Evolutionary conservation across 30 jellyfish, hydroid and myxozoan species (phyloP), one percentile per base, ranked within the genome.

Genomic region (Cassiopea andromeda): DNA sequence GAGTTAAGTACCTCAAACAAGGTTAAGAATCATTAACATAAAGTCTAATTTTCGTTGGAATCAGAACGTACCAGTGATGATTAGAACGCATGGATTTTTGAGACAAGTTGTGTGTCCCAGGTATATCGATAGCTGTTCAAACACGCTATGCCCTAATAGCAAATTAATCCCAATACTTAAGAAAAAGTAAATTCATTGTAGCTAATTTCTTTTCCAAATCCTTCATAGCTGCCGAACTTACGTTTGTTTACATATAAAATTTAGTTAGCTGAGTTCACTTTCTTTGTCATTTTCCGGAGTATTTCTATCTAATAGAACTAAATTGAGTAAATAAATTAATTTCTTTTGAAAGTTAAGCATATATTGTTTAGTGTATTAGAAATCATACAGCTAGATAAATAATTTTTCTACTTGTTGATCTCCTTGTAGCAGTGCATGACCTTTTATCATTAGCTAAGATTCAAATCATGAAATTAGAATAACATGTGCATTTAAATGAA

Each of bases 51-150:
- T n/a, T n/a, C n/a, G n/a, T n/a, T n/a, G n/a, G n/a, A n/a, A n/a
- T n/a, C n/a, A 50, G 64, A 50, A 50, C 9, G 5, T 50, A 2
- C 9, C 64, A 50, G 9, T 9, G 64, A 50, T 5, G 64, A 9
- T 9, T 2, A 9, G 8, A 50, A 5, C 64, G 9, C 9, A 50
- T 9, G 5, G 64, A 2, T 2, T 9, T 50, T 9, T 2, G 9
- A 50, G 9, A 5, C 5, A 50, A 50, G 9, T 2, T 50, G 7
- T 66, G 44, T 3, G 46, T 43, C 49, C 7, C 27, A 48, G 48
- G 49, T 81, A 54, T 81, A 73, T 17, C 69, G 44, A 60, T 66
- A 81, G 90, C 90, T 81, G 90, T 61, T 8, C 82, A 81, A 61
- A 81, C 50, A 66, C 8, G 7, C 19, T 1, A 13, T 38, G 10